These are phyloP conservation scores for Reinhardtius hippoglossoides DNA, from an alignment of 2,113 vertebrate species.

Conservation along the genomic window DNA sequence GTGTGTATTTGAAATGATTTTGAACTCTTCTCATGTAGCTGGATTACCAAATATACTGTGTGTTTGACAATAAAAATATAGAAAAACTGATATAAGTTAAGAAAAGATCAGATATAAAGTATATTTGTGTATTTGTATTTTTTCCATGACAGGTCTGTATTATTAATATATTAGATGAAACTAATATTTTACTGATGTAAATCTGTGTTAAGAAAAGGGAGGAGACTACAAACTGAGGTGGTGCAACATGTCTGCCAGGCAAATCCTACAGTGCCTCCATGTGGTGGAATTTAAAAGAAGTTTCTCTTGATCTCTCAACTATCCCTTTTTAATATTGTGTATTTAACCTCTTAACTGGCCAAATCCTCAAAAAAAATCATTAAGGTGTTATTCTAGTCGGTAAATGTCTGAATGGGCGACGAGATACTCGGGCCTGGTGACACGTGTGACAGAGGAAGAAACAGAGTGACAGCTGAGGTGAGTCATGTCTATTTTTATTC, in stretches of 20 bases:
- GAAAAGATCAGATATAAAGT: background rate
- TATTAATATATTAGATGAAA: background rate
- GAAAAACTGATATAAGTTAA: background rate
- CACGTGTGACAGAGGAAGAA: conserved; percentile 53
- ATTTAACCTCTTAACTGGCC: background rate
- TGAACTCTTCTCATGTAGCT: background rate
- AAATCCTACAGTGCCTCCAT: conserved; percentile 59
- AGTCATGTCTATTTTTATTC: conserved; percentile 81
- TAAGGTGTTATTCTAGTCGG: background rate
- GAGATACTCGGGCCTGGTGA: background rate
- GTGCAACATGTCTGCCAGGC: background rate
- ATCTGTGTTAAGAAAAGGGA: background rate
- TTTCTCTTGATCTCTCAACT: background rate
- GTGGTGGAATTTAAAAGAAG: conserved; percentile 50
- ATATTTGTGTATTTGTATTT: background rate
- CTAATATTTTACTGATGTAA: background rate
- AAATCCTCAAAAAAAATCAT: background rate
- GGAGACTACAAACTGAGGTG: background rate
- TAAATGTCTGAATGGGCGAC: background rate
- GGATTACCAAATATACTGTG: background rate
- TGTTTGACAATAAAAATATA: background rate
- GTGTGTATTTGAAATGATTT: background rate
- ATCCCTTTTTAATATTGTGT: background rate
- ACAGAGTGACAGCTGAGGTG: conserved; percentile 75
- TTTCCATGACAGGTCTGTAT: background rate